These are phyloP conservation scores for Pipistrellus pygmaeus DNA, from an alignment of 2,797 vertebrate genomes.

Conservation along the genomic window DNA sequence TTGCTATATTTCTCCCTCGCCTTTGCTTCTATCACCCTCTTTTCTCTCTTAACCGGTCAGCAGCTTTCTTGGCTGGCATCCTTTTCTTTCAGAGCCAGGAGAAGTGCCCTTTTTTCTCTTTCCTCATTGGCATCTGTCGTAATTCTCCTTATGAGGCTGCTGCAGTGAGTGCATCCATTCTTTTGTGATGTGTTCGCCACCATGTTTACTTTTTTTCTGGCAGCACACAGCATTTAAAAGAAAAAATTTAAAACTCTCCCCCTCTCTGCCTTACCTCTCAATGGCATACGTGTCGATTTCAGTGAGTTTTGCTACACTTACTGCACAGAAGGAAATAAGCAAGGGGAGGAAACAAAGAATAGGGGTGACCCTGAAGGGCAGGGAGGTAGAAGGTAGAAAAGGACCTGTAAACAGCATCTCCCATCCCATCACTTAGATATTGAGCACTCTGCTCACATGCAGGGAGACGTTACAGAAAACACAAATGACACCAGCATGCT, in stretches of 20 bases:
- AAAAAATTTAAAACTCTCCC: constrained; percentile 10
- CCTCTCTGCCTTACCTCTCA: constrained; percentile 5
- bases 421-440: background rate
- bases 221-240: constrained; percentile 1
- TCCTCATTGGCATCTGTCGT: background rate
- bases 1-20: background rate
- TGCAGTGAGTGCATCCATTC: background rate
- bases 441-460: background rate
- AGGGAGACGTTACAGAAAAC: background rate
- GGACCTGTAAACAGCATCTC: background rate
- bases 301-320: background rate
- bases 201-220: constrained; percentile 28
- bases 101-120: background rate
- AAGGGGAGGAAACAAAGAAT: constrained; percentile 14
- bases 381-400: background rate
- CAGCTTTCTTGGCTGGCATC: background rate
- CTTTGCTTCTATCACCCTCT: background rate
- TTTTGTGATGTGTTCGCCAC: background rate
- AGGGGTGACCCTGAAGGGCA: background rate
- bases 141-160: background rate
- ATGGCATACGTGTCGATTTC: background rate
- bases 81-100: background rate
- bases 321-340: constrained; percentile 4
- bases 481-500: fast-evolving
- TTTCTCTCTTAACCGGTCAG: background rate